A percentile compares a stretch with the other conserved stretches of the same genome.
Conservation (phyloP, 2,888 invertebrate species). For the Dolichopus griseipennis region DNA sequence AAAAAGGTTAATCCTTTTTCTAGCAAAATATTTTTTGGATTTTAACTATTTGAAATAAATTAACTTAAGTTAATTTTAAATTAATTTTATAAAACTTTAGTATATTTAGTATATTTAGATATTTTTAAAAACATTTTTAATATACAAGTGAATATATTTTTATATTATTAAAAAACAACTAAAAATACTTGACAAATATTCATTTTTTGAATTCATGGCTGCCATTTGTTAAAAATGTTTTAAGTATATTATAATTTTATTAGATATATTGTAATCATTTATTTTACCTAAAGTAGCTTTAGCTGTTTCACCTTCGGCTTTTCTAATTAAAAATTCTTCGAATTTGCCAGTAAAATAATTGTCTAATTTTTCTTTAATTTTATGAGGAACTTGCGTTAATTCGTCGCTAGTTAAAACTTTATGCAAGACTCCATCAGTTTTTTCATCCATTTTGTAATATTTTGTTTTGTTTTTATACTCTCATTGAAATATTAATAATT, state of each 20-base stretch:
- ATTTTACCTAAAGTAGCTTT: constrained; percentile 32
- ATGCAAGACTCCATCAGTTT: constrained; percentile 38
- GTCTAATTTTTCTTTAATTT: constrained; percentile 54
- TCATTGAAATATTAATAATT: not conserved
- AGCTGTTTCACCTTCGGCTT: constrained; percentile 56
- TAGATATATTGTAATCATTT: constrained; percentile 13
- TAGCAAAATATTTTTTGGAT: no score
- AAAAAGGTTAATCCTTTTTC: no score
- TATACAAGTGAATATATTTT: no score
- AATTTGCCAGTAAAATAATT: constrained; percentile 52
- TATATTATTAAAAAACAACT: not conserved
- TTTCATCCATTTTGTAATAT: constrained; percentile 34
- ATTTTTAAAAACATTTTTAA: no score
- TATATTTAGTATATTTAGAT: no score
- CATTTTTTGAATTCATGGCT: not conserved
- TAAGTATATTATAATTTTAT: constrained; percentile 8
- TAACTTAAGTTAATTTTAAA: no score
- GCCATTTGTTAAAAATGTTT: not conserved
- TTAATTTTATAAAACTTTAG: no score
- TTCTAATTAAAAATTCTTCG: constrained; percentile 63
- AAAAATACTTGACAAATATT: not conserved
- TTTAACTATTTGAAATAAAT: no score
- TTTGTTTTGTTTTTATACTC: not conserved
- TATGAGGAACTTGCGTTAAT: constrained; percentile 47
- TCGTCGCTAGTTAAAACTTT: constrained; percentile 48